Evolutionary conservation across 2,888 invertebrate species (phyloP), one percentile per base, ranked within the genome.

Genomic region (Athalia cordata): DNA sequence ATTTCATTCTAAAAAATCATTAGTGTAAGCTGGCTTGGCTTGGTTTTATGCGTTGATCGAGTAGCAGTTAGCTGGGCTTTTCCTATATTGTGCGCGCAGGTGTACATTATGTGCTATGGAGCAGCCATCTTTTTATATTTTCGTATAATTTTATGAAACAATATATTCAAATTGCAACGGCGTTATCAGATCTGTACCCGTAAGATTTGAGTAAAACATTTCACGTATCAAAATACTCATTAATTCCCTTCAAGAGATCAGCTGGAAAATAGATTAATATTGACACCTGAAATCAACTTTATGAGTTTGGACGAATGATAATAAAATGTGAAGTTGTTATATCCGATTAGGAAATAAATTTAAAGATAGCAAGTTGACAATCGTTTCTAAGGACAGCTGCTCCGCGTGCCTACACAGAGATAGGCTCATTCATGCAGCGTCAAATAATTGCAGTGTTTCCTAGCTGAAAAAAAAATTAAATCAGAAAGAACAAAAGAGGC

Each of bases 1-100:
- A 85, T 77, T 84, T 79, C 81, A 80, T 81, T 85, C 84, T 79
- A 82, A 87, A 29, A 29, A 85, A 86, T 88, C 86, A 89, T 90
- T 89, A 90, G 90, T 89, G 85, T 86, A 89, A 90, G 90, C 90
- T 88, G 85, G 88, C 87, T 86, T 85, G 85, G 86, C 86, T 86
- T 86, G 84, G 75, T 62, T 75, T 29, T 75, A 75, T 75, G 64
- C 87, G 83, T 84, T 85, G 64, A 83, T 85, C 85, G 80, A 84
- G 87, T 88, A 87, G 88, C 87, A 85, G 88, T 89, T 89, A 89
- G 29, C 29, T 29, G 29, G 86, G 88, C 85, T 89, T 87, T 86
- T 86, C 85, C 77, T 86, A 86, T 88, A 85, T 85, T 84, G 86
- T 88, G 88, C 89, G 89, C 88, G 84, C 83, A 79, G 84, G 88